Conservation (phyloP, 2,797 vertebrate genomes). For the Gephyroberyx darwinii region DNA sequence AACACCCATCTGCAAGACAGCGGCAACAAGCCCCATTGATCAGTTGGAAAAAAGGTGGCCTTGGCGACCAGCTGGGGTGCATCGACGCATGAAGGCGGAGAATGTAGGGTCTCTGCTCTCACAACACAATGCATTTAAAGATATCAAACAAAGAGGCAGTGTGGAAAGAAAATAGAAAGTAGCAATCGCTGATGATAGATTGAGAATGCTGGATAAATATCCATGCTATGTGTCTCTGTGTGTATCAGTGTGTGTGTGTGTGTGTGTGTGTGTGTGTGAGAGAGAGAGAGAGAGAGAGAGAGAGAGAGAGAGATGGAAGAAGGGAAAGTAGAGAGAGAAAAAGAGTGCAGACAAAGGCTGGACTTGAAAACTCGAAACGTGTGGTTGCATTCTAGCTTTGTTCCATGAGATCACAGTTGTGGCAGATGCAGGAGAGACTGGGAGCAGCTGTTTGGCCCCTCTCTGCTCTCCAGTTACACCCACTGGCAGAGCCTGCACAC, state of each 20-base stretch:
- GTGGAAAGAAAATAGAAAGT: conserved; percentile 10
- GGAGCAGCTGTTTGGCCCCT: conserved; percentile 85
- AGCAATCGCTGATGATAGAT: conserved; percentile 21
- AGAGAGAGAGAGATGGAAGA: background rate
- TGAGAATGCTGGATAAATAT: conserved; percentile 20
- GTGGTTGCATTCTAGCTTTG: conserved; percentile 85
- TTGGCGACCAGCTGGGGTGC: conserved; percentile 41
- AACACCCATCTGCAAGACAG: conserved; percentile 48
- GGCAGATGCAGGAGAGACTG: conserved; percentile 85
- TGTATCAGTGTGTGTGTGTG: conserved; percentile 14
- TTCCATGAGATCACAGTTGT: conserved; percentile 88
- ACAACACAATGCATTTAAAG: background rate
- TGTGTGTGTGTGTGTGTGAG: conserved; percentile 15
- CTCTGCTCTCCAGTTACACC: conserved; percentile 83
- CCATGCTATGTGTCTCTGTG: conserved; percentile 1
- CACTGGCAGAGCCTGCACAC: conserved; percentile 65
- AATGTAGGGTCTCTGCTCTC: background rate
- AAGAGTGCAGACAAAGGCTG: conserved; percentile 63
- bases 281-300: too few species aligned
- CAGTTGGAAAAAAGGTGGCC: conserved; percentile 34
- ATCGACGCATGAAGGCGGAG: conserved; percentile 17
- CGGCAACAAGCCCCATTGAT: conserved; percentile 38
- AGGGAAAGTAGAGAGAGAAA: conserved; percentile 18
- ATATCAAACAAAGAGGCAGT: background rate
- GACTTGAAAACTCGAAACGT: conserved; percentile 73